Evolutionary conservation across 2,113 vertebrate species (phyloP).

Genomic region (Anoura caudifer): DNA sequence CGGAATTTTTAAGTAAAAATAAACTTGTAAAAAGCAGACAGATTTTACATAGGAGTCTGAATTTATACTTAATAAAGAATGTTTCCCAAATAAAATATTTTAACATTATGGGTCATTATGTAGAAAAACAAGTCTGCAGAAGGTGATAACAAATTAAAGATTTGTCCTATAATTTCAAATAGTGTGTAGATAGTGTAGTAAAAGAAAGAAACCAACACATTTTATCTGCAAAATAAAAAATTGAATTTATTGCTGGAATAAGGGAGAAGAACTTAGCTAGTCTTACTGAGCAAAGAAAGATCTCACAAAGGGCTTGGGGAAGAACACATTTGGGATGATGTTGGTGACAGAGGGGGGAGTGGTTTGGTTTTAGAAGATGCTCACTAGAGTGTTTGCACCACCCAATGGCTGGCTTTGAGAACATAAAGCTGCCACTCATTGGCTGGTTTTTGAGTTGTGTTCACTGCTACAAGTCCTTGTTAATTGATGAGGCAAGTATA

Average conservation of each 20-base stretch:
- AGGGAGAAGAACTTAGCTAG: neutral
- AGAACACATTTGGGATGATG: neutral
- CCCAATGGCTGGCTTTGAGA: neutral
- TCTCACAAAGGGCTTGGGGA: neutral
- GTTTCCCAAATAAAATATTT: neutral
- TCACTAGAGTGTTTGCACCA: neutral
- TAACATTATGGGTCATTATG: neutral
- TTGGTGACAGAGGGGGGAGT: neutral
- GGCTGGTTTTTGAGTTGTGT: neutral
- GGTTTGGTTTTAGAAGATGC: neutral
- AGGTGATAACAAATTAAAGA: neutral
- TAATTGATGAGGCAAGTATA: neutral
- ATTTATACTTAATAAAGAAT: neutral
- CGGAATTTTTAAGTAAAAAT: neutral
- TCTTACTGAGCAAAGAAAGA: neutral
- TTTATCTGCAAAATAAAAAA: neutral
- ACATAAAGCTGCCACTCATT: neutral
- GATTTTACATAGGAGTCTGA: neutral
- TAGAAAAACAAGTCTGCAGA: neutral
- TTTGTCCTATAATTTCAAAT: neutral
- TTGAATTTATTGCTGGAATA: neutral
- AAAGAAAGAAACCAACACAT: neutral
- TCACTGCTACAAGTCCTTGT: neutral
- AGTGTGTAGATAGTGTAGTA: neutral
- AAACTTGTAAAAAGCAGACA: neutral